Percentiles rank a stretch among this genome's conserved stretches.
These are phyloP conservation scores for Dasyurus viverrinus DNA, from an alignment of 2,113 vertebrate genomes.

Conservation along the genomic window DNA sequence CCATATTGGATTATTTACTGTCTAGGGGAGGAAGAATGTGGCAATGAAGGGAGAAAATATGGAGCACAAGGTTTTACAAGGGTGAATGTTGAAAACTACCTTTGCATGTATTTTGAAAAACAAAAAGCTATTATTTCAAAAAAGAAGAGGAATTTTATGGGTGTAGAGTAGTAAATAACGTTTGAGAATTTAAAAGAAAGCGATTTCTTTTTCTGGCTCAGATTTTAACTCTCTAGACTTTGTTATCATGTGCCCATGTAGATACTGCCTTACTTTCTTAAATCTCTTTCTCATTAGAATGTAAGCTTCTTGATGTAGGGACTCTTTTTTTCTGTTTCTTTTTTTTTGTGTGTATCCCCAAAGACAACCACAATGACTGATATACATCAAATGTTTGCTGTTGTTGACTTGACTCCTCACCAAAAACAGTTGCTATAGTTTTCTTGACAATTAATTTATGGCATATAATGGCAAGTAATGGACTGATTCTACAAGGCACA, in stretches of 20 bases:
- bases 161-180: too few species aligned
- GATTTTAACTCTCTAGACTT: background rate
- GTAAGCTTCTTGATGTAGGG: background rate
- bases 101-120: too few species aligned
- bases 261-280: background rate
- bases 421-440: background rate
- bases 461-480: background rate
- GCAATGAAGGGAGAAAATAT: too few species aligned
- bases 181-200: too few species aligned
- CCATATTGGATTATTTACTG: too few species aligned
- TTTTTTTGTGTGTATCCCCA: background rate
- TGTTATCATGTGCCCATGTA: background rate
- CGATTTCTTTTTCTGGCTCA: background rate
- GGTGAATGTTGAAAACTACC: too few species aligned
- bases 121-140: too few species aligned
- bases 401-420: background rate
- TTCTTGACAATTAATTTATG: slow-evolving; percentile 32
- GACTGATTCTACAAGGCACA: background rate
- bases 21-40: too few species aligned
- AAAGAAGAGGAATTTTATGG: too few species aligned
- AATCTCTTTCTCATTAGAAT: background rate
- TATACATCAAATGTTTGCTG: background rate
- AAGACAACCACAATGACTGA: background rate
- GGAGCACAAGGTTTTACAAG: too few species aligned
- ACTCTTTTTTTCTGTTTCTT: background rate